Percentiles rank a stretch among this genome's conserved stretches.
phyloP scores from a whole-genome alignment of 1,140 invertebrate species.

The Listronotus bonariensis region DNA sequence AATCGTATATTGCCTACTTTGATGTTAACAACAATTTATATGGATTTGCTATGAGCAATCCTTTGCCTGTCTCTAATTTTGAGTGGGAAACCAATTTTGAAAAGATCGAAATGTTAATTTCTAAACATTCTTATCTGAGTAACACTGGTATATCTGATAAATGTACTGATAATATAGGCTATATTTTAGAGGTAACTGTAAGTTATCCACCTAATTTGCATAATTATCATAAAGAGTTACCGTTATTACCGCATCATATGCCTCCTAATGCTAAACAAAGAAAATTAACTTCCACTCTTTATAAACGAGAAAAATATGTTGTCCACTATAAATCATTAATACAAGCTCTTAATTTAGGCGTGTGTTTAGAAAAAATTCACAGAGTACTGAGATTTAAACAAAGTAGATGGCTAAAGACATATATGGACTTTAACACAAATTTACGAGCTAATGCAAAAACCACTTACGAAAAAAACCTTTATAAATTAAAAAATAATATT shows the following conservation, averaged over 20 bases:
- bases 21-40: no score
- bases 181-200: conserved; percentile 44
- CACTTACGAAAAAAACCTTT: conserved; percentile 57
- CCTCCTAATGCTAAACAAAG: conserved; percentile 39
- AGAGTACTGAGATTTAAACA: conserved; percentile 53
- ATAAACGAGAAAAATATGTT: conserved; percentile 51
- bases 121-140: no score
- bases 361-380: conserved; percentile 50
- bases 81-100: no score
- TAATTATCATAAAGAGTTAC: conserved; percentile 52
- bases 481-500: conserved; percentile 56
- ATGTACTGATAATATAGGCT: conserved; percentile 28
- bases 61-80: no score
- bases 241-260: conserved; percentile 52
- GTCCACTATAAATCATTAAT: conserved; percentile 53
- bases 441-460: conserved; percentile 45
- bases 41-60: no score
- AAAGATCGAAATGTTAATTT: no score
- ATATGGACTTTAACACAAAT: conserved; percentile 53
- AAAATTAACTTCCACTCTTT: conserved; percentile 54
- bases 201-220: conserved; percentile 30
- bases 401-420: conserved; percentile 48
- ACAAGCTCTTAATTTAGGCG: conserved; percentile 47
- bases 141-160: no score
- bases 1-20: no score